These are phyloP conservation scores for Rhopalosiphum nymphaeae DNA, from an alignment of 2,888 invertebrate genomes.

Conservation along the genomic window DNA sequence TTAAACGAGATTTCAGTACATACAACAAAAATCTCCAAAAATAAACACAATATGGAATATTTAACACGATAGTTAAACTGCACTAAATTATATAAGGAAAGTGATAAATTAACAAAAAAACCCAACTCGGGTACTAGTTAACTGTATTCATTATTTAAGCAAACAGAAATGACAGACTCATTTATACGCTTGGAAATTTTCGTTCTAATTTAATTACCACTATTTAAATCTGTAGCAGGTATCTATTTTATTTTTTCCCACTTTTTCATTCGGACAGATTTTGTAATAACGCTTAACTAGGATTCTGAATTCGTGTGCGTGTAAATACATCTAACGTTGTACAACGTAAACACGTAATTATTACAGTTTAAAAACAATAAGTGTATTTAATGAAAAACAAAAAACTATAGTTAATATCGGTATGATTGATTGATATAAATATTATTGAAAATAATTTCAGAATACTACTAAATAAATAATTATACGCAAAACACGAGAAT, in stretches of 20 bases:
- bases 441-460: background rate
- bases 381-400: background rate
- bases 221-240: background rate
- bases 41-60: background rate
- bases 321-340: background rate
- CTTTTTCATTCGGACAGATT: background rate
- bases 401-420: background rate
- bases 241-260: background rate
- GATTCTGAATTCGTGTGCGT: background rate
- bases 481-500: background rate
- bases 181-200: background rate
- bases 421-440: background rate
- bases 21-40: background rate
- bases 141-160: background rate
- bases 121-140: background rate
- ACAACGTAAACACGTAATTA: background rate
- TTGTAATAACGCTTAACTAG: background rate
- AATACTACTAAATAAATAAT: background rate
- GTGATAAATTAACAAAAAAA: conserved; percentile 10
- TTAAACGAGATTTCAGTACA: background rate
- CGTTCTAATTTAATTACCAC: conserved; percentile 20
- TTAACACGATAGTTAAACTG: background rate
- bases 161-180: conserved; percentile 4
- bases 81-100: background rate
- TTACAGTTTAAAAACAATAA: background rate